These are phyloP conservation scores for Araneus ventricosus DNA, from an alignment of 1,140 invertebrate genomes.

Conservation along the genomic window DNA sequence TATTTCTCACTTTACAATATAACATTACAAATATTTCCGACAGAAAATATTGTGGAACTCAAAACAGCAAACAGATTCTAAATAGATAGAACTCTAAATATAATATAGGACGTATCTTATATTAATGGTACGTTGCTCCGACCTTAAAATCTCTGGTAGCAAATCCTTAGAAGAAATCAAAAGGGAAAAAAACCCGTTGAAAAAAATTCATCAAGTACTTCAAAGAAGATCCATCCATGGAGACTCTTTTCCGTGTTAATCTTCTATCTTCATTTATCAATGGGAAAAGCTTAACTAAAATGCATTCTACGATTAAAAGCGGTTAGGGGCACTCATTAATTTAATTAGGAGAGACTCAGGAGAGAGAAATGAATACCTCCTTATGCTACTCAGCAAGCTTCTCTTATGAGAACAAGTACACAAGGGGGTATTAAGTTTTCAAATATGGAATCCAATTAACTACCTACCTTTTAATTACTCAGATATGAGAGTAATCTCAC, in stretches of 20 bases:
- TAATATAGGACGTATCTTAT: no score
- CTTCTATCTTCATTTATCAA: not conserved
- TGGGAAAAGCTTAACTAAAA: not conserved
- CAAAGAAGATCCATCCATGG: not conserved
- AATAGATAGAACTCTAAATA: no score
- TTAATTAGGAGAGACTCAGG: not conserved
- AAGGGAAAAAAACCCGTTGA: not conserved
- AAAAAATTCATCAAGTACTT: not conserved
- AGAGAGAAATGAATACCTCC: constrained; percentile 20
- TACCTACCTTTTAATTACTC: constrained; percentile 2
- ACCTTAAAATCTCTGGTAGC: no score
- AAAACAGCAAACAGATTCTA: no score
- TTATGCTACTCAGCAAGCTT: not conserved
- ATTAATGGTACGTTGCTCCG: no score
- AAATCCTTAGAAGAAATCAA: no score
- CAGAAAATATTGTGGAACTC: no score
- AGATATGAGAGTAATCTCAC: not conserved
- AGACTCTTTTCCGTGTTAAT: not conserved
- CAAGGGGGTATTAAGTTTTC: constrained; percentile 30
- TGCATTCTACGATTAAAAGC: constrained; percentile 7
- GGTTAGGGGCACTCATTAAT: not conserved
- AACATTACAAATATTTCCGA: no score
- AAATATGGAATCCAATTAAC: constrained; percentile 31
- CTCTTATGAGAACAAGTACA: not conserved
- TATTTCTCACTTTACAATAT: no score